Percentiles rank a stretch among this genome's conserved stretches.
These are phyloP conservation scores for Temnothorax nylanderi DNA, from an alignment of 1,140 invertebrate species.

Conservation along the genomic window DNA sequence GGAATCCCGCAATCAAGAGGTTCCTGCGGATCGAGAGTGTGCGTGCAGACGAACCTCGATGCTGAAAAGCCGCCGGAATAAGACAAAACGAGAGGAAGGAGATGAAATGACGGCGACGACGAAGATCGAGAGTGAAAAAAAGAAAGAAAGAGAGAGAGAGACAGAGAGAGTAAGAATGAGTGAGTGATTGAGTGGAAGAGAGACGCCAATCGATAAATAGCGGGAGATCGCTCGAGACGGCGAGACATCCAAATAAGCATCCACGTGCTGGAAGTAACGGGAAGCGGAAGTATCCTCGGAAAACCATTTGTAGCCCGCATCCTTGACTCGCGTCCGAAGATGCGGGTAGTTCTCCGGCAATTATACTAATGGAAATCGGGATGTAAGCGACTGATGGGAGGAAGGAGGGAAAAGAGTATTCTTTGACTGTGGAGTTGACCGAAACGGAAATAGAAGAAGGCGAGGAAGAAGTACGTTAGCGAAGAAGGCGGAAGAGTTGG, in stretches of 20 bases:
- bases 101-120: not conserved
- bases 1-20: slow-evolving; percentile 54
- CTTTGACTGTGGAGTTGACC: slow-evolving; percentile 41
- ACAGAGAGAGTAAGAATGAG: not conserved
- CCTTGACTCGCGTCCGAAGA: slow-evolving; percentile 71
- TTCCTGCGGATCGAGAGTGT: slow-evolving; percentile 6
- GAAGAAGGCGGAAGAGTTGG: slow-evolving; percentile 28
- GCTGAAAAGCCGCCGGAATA: slow-evolving; percentile 42
- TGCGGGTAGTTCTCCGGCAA: slow-evolving; percentile 82
- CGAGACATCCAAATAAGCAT: slow-evolving; percentile 67
- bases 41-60: slow-evolving; percentile 20
- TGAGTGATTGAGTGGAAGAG: not conserved
- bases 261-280: slow-evolving; percentile 63
- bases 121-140: not conserved
- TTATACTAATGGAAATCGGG: slow-evolving; percentile 84
- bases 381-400: slow-evolving; percentile 5
- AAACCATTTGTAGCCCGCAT: slow-evolving; percentile 77
- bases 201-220: slow-evolving; percentile 52
- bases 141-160: not conserved
- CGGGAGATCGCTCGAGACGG: slow-evolving; percentile 44
- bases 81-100: slow-evolving; percentile 37
- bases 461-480: slow-evolving; percentile 44
- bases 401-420: slow-evolving; percentile 1
- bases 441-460: slow-evolving; percentile 10
- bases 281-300: slow-evolving; percentile 71